phyloP scores from a whole-genome alignment of 92 coral and sea anemone species.

The Epizoanthus ramosus region DNA sequence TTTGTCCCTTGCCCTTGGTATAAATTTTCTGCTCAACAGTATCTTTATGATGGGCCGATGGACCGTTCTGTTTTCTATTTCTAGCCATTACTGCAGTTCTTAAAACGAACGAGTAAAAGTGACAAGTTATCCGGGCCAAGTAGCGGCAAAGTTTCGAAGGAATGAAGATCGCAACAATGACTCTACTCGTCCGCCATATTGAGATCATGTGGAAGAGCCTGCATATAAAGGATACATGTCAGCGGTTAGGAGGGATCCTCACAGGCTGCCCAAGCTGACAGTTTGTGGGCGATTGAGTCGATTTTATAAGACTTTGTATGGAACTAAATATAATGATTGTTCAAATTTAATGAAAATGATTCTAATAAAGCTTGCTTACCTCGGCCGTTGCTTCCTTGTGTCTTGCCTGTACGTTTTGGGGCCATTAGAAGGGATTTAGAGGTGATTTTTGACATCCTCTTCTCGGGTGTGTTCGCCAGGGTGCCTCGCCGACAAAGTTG shows the following conservation, averaged over 20 bases:
- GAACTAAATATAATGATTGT: too few relatives aligned
- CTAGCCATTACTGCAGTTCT: not conserved
- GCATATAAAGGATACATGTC: not conserved
- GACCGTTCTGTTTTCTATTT: conserved; percentile 21
- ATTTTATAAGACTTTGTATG: too few relatives aligned
- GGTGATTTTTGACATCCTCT: too few relatives aligned
- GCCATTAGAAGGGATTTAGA: too few relatives aligned
- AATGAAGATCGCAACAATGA: not conserved
- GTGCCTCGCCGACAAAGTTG: too few relatives aligned
- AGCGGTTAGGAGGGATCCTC: not conserved
- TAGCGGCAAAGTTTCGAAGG: not conserved
- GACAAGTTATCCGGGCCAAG: not conserved
- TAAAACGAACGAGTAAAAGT: not conserved
- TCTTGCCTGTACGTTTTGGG: too few relatives aligned
- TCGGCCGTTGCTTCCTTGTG: too few relatives aligned
- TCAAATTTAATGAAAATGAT: too few relatives aligned
- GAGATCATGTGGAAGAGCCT: conserved; percentile 6
- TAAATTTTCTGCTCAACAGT: not conserved
- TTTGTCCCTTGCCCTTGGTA: conserved; percentile 24
- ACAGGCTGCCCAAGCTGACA: too few relatives aligned
- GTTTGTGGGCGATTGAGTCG: too few relatives aligned
- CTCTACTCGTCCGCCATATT: conserved; percentile 9
- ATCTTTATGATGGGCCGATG: not conserved
- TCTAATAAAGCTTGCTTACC: too few relatives aligned
- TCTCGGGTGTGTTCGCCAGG: too few relatives aligned